Evolutionary conservation across 2,797 vertebrate species (phyloP).

Genomic region (Aeoliscus strigatus): DNA sequence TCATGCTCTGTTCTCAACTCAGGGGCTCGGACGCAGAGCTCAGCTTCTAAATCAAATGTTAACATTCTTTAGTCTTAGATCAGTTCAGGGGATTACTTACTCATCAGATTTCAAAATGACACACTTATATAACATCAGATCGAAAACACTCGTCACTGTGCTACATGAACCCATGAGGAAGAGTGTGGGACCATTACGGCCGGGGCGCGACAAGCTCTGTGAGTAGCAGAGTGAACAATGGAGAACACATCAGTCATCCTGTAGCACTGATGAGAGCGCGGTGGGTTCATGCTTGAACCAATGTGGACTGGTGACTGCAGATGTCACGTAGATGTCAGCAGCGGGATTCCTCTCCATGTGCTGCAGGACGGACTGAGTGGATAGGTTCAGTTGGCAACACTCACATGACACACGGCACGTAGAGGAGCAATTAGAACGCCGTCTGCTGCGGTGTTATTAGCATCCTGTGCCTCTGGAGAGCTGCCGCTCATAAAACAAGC

Average conservation of each 20-base stretch:
- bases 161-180: too few species aligned
- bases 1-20: too few species aligned
- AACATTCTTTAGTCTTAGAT: too few species aligned
- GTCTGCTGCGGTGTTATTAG: slow-evolving; percentile 44
- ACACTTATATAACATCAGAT: too few species aligned
- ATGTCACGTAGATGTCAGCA: slow-evolving; percentile 16
- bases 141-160: too few species aligned
- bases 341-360: slow-evolving; percentile 12
- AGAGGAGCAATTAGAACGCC: slow-evolving; percentile 32
- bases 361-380: slow-evolving; percentile 1
- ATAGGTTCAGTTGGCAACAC: slow-evolving; percentile 29
- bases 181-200: too few species aligned
- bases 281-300: too few species aligned
- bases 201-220: too few species aligned
- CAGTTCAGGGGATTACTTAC: too few species aligned
- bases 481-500: slow-evolving; percentile 41
- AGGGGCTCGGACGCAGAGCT: too few species aligned
- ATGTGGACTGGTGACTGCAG: slow-evolving; percentile 23
- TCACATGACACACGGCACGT: slow-evolving; percentile 26
- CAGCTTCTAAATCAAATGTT: too few species aligned
- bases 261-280: slow-evolving; percentile 21
- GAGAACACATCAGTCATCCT: slow-evolving; percentile 37
- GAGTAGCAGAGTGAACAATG: slow-evolving; percentile 23
- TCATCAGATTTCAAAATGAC: too few species aligned
- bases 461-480: slow-evolving; percentile 39